Percentiles rank a stretch among this genome's conserved stretches.
Evolutionary conservation across 2,113 vertebrate species (phyloP).

Genomic region (Tonatia bakeri): DNA sequence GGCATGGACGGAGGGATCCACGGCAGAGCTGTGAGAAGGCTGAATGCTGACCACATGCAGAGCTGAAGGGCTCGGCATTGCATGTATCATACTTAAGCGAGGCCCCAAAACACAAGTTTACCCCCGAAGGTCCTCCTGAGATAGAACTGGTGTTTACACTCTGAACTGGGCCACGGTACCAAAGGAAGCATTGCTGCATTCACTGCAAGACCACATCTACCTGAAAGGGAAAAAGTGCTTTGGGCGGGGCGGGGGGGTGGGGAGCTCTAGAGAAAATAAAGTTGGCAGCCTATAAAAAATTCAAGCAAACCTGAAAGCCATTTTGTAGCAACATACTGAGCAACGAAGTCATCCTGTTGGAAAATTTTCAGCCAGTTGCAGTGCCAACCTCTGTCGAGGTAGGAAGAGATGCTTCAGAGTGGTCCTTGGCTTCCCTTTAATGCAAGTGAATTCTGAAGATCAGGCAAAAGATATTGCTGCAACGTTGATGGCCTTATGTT

Average conservation of each 20-base stretch:
- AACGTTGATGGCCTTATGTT: neutral
- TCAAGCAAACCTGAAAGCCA: neutral
- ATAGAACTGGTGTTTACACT: neutral
- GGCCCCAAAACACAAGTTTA: neutral
- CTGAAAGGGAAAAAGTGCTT: neutral
- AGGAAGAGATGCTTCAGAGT: neutral
- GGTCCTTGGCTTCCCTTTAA: neutral
- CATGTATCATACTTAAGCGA: fast-evolving
- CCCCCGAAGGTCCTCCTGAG: neutral
- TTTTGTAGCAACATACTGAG: neutral
- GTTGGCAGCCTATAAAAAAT: neutral
- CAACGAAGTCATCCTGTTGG: neutral
- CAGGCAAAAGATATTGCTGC: neutral
- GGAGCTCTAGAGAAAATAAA: neutral
- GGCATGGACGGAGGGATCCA: no score
- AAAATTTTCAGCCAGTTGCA: neutral
- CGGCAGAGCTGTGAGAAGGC: neutral
- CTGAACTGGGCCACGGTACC: neutral
- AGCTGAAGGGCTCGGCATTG: neutral
- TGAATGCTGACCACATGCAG: neutral
- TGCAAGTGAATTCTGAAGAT: neutral
- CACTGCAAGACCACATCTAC: neutral
- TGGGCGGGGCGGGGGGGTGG: no score
- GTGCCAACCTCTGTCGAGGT: neutral
- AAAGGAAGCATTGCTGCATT: neutral